phyloP scores from a whole-genome alignment of 2,888 invertebrate genomes.

The Drosophila borealis region DNA sequence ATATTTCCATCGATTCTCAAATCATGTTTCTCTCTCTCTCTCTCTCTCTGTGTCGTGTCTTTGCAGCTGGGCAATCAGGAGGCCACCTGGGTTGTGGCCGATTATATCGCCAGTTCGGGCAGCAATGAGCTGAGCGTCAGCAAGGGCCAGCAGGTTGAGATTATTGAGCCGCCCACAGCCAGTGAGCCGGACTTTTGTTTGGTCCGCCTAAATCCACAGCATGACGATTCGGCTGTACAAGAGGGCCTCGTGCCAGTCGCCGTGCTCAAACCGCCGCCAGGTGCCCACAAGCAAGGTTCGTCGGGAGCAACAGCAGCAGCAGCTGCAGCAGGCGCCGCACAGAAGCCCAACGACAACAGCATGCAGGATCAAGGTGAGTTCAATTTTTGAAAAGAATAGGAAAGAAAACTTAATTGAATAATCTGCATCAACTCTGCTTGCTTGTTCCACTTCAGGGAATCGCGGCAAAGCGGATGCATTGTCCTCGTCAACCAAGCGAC shows the following conservation, averaged over 20 bases:
- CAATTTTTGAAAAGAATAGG: too few relatives aligned
- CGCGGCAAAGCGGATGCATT: constrained; percentile 83
- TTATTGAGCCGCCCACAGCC: constrained; percentile 90
- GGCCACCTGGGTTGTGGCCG: constrained; percentile 96
- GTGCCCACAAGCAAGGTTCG: constrained; percentile 84
- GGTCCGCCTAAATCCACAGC: constrained; percentile 87
- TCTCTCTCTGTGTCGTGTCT: constrained; percentile 12
- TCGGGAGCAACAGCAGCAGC: constrained; percentile 24
- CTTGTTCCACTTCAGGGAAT: constrained; percentile 83
- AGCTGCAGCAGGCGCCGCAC: constrained; percentile 43
- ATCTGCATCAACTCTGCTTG: neutral
- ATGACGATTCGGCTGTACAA: constrained; percentile 86
- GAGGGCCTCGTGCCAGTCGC: constrained; percentile 93
- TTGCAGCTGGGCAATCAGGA: constrained; percentile 91
- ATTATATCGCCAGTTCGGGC: constrained; percentile 91
- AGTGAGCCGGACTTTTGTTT: constrained; percentile 90
- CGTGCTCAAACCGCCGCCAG: constrained; percentile 91
- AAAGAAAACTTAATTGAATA: too few relatives aligned
- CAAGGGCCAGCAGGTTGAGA: constrained; percentile 97
- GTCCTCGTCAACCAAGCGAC: constrained; percentile 93
- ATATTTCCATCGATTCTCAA: constrained; percentile 25
- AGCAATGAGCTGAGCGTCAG: constrained; percentile 92
- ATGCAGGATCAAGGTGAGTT: constrained; percentile 83
- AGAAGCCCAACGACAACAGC: constrained; percentile 81
- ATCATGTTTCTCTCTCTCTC: constrained; percentile 11